Evolutionary conservation across 2,888 invertebrate species (phyloP), one percentile per base, ranked within the genome.

Genomic region (Meandrusa payeni): DNA sequence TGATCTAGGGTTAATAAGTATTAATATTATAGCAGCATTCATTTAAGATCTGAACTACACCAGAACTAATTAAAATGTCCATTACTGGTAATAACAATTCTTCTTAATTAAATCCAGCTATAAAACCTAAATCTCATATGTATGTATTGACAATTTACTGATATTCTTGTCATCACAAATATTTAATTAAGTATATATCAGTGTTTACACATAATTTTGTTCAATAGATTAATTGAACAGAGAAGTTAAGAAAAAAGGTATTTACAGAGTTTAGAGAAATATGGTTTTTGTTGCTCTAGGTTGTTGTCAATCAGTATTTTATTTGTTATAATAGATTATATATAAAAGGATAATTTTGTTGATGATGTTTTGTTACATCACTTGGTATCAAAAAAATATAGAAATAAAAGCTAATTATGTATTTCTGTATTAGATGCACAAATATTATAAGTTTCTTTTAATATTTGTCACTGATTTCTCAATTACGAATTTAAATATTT

Each of bases 401-500:
- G n/a, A n/a, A n/a, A n/a, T n/a, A n/a, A n/a, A n/a, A n/a, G n/a
- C n/a, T n/a, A n/a, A n/a, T n/a, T n/a, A n/a, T n/a, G n/a, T n/a
- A 15, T 11, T 41, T 13, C 31, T 29, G 7, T 43, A 37, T 31
- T 17, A 10, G 29, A 31, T 65, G 69, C 70, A 73, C 69, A 69
- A 71, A 66, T 57, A 50, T 64, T 64, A 61, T 12, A 9, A 17
- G 26, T 31, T 37, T 38, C 19, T 37, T 32, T 33, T 26, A 23
- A 17, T 36, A 29, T 32, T 48, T 39, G 34, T 26, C 34, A 28
- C 38, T 34, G 27, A 40, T 47, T 34, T 47, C 33, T 9, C 24
- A 43, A 20, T 31, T 26, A 19, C 27, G 10, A n/a, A n/a, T 37
- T 51, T 40, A 41, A 28, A 13, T 24, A 31, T 31, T 26, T 62